Conservation (phyloP, 2,113 vertebrate genomes). For the Chloebia gouldiae region DNA sequence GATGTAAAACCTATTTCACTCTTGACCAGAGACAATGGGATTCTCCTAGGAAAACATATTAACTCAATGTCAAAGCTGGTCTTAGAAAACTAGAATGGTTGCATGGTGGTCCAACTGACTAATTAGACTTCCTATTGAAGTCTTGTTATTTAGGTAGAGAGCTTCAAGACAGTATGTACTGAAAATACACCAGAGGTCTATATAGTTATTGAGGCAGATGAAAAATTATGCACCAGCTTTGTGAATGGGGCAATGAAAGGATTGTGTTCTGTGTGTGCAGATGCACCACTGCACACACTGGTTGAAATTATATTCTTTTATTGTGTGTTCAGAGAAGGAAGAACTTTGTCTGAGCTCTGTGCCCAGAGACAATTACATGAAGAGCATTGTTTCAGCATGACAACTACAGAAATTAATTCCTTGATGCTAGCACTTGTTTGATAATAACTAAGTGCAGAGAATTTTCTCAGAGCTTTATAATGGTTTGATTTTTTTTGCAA, state of each 20-base stretch:
- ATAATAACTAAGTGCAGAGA: background rate
- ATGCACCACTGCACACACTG: background rate
- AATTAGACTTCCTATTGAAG: background rate
- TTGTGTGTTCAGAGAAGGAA: background rate
- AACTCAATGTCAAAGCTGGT: background rate
- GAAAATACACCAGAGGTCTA: background rate
- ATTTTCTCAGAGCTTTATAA: background rate
- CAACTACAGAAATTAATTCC: background rate
- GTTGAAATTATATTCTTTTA: background rate
- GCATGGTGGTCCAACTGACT: background rate
- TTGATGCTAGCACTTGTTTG: background rate
- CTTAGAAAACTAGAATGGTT: background rate
- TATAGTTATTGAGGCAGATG: background rate
- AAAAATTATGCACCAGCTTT: background rate
- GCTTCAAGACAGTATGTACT: background rate
- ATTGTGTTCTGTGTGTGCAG: background rate
- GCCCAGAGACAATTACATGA: background rate
- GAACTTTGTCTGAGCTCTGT: background rate
- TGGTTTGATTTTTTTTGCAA: background rate
- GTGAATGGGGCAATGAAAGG: background rate
- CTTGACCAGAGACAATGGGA: background rate
- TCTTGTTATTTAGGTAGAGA: background rate
- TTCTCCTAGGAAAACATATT: background rate
- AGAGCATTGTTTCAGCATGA: background rate
- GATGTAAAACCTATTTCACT: background rate